Evolutionary conservation across 2,888 invertebrate species (phyloP).

Genomic region (Clivina fossor): DNA sequence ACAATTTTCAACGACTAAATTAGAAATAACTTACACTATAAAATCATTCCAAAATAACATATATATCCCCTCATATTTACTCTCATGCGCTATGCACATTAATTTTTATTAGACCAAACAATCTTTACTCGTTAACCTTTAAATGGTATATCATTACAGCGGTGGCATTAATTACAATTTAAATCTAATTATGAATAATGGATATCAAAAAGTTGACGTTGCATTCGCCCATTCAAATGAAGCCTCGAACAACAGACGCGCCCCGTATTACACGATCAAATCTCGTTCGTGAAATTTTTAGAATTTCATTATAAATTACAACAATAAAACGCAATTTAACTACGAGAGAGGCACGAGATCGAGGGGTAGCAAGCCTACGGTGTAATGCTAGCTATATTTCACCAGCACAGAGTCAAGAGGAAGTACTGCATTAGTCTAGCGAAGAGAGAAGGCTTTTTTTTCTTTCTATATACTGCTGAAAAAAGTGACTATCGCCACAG

Average conservation of each 20-base stretch:
- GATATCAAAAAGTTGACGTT: slow-evolving; percentile 9
- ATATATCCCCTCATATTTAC: slow-evolving; percentile 5
- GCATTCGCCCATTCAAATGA: slow-evolving; percentile 7
- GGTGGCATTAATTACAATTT: slow-evolving; percentile 23
- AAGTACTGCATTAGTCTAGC: slow-evolving; percentile 21
- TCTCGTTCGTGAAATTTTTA: slow-evolving; percentile 13
- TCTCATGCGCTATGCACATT: slow-evolving; percentile 13
- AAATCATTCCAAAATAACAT: slow-evolving; percentile 7
- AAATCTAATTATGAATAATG: slow-evolving; percentile 22
- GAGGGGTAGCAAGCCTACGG: background rate
- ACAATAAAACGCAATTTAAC: slow-evolving; percentile 29
- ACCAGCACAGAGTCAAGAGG: slow-evolving; percentile 4
- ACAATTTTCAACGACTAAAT: no score
- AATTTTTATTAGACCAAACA: slow-evolving; percentile 24
- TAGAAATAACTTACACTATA: no score
- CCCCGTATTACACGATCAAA: slow-evolving; percentile 14
- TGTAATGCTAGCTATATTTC: slow-evolving; percentile 24
- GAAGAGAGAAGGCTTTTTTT: slow-evolving; percentile 9
- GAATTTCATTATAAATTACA: slow-evolving; percentile 25
- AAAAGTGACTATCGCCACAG: slow-evolving; percentile 16
- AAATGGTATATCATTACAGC: slow-evolving; percentile 10
- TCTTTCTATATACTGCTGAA: no score
- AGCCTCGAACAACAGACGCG: slow-evolving; percentile 17
- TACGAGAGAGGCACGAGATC: background rate
- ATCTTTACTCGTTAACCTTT: background rate